Base-by-base conservation (phyloP, 2,113 vertebrate genomes). In the Limanda limanda region DNA sequence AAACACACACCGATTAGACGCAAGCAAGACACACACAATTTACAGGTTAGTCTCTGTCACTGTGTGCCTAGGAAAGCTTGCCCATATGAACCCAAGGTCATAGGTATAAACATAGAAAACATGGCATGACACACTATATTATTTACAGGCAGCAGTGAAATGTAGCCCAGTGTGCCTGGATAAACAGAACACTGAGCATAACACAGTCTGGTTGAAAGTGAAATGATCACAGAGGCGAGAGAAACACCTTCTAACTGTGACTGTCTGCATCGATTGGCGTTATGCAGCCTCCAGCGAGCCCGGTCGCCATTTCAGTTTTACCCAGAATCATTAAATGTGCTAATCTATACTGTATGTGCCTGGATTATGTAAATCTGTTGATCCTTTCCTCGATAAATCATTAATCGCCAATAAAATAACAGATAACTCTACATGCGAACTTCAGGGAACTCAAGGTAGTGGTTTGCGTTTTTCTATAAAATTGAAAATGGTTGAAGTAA, bases 11-110 rank as follows among this genome's bases (percentile, higher is more conserved):
- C n/a, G 12, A 76, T 55, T 63, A 66, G 71, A 70, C 47, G 60
- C 51, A 52, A 62, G 56, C 57, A 52, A 74, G 24, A 74, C 64
- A 59, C 57, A 59, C 59, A 79, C 35, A 35, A 70, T 79, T 81
- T 86, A 75, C 31, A 85, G 57, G 57, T 61, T 24, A 54, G 68
- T 52, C 18, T 20, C 24, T 17, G 31, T 63, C 59, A 67, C 1
- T 72, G 21, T 42, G 59, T 48, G 52, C 78, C 68, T 71, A 59
- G 59, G 20, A 84, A 57, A 67, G 68, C 35, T 57, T 47, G 37
- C 48, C 57, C 62, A 67, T 31, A 31, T 31, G 31, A 7, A 31
- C 31, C 31, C 31, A 31, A 31, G 31, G 31, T 31, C 60, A 61
- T 31, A 63, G 10, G 11, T 75, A 48, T 54, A n/a, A 54, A 54